Conservation (phyloP, 2,113 vertebrate genomes). For the Tragulus kanchil region DNA sequence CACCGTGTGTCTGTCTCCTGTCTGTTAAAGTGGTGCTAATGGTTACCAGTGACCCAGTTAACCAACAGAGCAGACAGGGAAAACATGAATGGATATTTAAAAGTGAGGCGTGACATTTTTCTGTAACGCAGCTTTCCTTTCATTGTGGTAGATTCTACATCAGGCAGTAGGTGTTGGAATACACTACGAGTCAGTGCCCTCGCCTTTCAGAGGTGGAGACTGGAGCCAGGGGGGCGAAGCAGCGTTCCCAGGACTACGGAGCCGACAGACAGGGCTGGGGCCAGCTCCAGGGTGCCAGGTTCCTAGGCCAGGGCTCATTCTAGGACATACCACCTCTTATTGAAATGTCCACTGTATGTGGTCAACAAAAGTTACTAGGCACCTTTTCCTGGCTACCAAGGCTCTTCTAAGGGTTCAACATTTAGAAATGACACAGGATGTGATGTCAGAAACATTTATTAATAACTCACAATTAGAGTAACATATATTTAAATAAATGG, state of each 20-base stretch:
- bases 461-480: background rate
- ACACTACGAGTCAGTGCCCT: background rate
- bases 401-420: background rate
- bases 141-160: background rate
- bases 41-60: background rate
- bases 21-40: background rate
- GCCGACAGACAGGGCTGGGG: background rate
- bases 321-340: accelerated
- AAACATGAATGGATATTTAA: background rate
- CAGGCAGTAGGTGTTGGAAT: background rate
- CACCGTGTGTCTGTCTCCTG: background rate
- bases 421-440: background rate
- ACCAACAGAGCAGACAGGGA: background rate
- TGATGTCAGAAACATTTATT: background rate
- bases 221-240: background rate
- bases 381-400: background rate
- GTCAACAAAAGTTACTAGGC: background rate
- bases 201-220: background rate
- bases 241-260: background rate
- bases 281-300: accelerated
- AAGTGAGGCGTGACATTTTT: background rate
- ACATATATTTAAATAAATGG: background rate
- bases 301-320: background rate
- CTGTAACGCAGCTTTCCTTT: background rate
- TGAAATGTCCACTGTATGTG: background rate